Evolutionary conservation across 2,113 vertebrate species (phyloP).

Genomic region (Calyptomena viridis): DNA sequence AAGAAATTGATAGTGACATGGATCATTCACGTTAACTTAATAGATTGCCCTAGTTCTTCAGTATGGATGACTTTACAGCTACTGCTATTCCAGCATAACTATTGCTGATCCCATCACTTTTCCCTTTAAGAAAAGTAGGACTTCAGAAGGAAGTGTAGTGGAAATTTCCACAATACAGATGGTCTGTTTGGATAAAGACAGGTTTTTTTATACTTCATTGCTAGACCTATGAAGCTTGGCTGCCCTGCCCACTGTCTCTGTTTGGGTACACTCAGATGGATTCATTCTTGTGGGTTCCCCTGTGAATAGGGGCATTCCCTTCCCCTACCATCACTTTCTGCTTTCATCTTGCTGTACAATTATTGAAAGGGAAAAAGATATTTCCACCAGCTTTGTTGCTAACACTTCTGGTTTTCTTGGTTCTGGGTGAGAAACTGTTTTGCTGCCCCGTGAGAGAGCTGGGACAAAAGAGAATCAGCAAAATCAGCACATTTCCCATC

Average conservation of each 20-base stretch:
- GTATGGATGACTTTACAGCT: not conserved
- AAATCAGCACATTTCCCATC: not conserved
- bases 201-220: constrained; percentile 68
- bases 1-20: not conserved
- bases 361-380: not conserved
- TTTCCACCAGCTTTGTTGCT: constrained; percentile 30
- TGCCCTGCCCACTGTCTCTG: constrained; percentile 55
- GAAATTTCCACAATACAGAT: constrained; percentile 75
- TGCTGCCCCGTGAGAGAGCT: not conserved
- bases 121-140: constrained; percentile 50
- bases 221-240: constrained; percentile 37
- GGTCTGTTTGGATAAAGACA: constrained; percentile 61
- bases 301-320: not conserved
- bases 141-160: constrained; percentile 63
- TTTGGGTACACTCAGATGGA: constrained; percentile 6
- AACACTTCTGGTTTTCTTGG: not conserved
- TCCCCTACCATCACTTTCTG: constrained; percentile 18
- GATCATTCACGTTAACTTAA: not conserved
- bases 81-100: not conserved
- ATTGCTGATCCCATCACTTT: not conserved
- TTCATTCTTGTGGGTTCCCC: constrained; percentile 27
- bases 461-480: not conserved
- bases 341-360: constrained; percentile 54
- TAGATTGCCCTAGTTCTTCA: constrained; percentile 11
- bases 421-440: not conserved